phyloP scores from a whole-genome alignment of 2,888 invertebrate species.

The Erebia palarica region DNA sequence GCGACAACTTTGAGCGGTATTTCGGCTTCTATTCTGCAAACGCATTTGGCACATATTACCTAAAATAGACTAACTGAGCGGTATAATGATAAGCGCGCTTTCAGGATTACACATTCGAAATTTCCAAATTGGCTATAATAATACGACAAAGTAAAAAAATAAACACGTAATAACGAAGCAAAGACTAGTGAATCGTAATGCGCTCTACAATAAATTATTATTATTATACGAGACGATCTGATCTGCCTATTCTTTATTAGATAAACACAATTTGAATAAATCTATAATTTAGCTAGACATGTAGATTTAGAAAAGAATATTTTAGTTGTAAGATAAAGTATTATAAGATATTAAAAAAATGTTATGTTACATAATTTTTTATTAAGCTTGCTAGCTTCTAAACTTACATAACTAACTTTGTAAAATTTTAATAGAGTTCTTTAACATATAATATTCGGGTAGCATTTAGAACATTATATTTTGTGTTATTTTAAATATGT shows the following conservation, averaged over 20 bases:
- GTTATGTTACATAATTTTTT: not conserved
- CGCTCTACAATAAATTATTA: not conserved
- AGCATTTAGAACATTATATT: not conserved
- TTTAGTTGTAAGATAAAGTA: not conserved
- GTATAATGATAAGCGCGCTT: too few relatives aligned
- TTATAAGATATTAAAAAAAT: not conserved
- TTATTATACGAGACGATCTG: not conserved
- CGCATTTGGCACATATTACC: too few relatives aligned
- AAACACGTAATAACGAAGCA: too few relatives aligned
- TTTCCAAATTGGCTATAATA: too few relatives aligned
- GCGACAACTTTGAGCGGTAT: too few relatives aligned
- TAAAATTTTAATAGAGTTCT: not conserved
- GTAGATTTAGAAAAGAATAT: conserved; percentile 7
- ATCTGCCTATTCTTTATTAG: conserved; percentile 10
- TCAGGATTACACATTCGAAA: too few relatives aligned
- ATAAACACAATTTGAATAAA: conserved; percentile 1
- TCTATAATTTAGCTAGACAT: not conserved
- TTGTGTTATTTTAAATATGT: not conserved
- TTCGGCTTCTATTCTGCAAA: too few relatives aligned
- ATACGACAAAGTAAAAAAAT: too few relatives aligned
- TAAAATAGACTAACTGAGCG: too few relatives aligned
- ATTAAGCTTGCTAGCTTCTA: not conserved
- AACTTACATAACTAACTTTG: not conserved
- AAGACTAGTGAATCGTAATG: not conserved
- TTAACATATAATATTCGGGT: not conserved